A percentile compares a stretch with the other conserved stretches of the same genome.
phyloP scores from a whole-genome alignment of 2,113 vertebrate genomes.

The Salvelinus fontinalis region DNA sequence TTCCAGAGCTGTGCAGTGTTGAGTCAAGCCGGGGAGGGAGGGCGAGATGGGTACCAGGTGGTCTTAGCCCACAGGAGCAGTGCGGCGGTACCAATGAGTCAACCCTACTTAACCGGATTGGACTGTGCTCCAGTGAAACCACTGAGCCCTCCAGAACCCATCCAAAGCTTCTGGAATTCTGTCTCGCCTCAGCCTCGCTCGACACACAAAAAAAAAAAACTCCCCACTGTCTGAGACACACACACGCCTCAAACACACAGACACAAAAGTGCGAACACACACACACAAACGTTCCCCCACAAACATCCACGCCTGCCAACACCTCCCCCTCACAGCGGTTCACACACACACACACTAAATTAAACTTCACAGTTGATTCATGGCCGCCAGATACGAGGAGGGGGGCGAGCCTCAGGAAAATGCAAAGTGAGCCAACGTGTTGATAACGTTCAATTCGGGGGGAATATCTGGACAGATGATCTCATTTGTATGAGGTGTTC shows the following conservation, averaged over 20 bases:
- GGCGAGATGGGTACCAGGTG: constrained; percentile 1
- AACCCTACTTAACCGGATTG: constrained; percentile 24
- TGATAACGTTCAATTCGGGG: constrained; percentile 15
- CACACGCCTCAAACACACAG: background rate
- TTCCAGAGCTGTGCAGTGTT: no score
- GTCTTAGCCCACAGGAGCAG: background rate
- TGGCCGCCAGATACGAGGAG: constrained; percentile 24
- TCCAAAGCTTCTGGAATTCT: background rate
- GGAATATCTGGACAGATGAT: constrained; percentile 32
- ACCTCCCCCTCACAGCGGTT: background rate
- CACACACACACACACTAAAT: constrained; percentile 31
- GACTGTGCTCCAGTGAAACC: constrained; percentile 1
- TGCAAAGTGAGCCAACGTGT: constrained; percentile 15
- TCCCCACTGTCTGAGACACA: background rate
- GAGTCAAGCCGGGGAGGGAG: background rate
- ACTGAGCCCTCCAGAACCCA: constrained; percentile 3
- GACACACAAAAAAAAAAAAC: constrained; percentile 2
- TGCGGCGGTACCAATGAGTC: background rate
- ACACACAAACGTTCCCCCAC: background rate
- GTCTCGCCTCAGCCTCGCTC: constrained; percentile 16
- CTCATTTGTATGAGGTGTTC: constrained; percentile 26
- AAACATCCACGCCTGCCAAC: background rate
- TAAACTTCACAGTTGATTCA: constrained; percentile 37
- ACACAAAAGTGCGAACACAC: background rate
- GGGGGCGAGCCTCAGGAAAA: constrained; percentile 5